phyloP scores from a whole-genome alignment of 2,797 vertebrate genomes.

The Argyrosomus regius region DNA sequence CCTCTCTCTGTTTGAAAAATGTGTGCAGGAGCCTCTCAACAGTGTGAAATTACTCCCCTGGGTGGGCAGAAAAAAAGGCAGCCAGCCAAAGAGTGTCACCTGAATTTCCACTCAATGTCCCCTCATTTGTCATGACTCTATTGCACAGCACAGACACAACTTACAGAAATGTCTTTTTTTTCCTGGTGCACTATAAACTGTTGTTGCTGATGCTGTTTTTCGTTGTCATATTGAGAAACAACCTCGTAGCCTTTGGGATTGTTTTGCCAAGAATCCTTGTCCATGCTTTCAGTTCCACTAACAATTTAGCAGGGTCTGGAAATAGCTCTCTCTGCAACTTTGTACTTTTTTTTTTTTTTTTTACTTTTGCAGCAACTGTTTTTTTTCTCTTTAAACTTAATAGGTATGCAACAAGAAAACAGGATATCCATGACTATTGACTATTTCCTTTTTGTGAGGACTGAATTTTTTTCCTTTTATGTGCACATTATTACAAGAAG shows the following conservation, averaged over 20 bases:
- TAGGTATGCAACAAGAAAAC: not conserved
- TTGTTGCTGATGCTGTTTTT: slow-evolving; percentile 55
- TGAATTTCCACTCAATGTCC: slow-evolving; percentile 69
- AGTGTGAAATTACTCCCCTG: slow-evolving; percentile 79
- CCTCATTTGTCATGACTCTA: slow-evolving; percentile 75
- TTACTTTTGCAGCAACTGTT: slow-evolving; percentile 2
- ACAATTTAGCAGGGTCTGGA: slow-evolving; percentile 22
- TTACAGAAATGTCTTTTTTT: slow-evolving; percentile 39
- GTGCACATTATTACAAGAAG: not conserved
- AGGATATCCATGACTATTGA: not conserved
- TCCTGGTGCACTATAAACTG: slow-evolving; percentile 53
- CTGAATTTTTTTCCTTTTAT: not conserved
- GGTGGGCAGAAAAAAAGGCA: slow-evolving; percentile 79
- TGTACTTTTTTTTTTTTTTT: not conserved
- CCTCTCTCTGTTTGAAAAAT: slow-evolving; percentile 75
- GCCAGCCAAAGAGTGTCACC: slow-evolving; percentile 77
- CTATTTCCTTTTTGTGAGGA: slow-evolving; percentile 4
- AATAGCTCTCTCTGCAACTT: slow-evolving; percentile 11
- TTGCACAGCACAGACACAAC: slow-evolving; percentile 42
- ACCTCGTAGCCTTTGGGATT: slow-evolving; percentile 37
- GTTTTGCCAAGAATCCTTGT: slow-evolving; percentile 41
- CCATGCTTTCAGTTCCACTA: slow-evolving; percentile 11
- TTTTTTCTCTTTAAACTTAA: not conserved
- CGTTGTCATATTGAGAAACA: slow-evolving; percentile 60
- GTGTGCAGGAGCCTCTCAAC: slow-evolving; percentile 69